Percentiles rank a stretch among this genome's conserved stretches.
phyloP scores from a whole-genome alignment of 30 jellyfish, hydroid and myxozoan genomes.

The Phacellophora camtschatica region DNA sequence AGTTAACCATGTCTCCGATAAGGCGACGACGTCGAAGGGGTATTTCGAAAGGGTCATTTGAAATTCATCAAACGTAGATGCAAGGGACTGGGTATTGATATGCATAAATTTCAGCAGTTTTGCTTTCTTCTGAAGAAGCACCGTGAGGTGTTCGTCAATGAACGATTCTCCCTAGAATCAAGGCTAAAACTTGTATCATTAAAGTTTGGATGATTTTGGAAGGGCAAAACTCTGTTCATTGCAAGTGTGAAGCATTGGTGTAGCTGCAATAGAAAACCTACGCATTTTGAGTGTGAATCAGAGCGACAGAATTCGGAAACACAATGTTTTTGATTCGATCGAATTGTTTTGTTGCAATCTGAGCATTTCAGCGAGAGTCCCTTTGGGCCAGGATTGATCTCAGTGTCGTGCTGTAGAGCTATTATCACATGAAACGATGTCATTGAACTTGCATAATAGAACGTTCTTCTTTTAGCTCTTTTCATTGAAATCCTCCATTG shows the following conservation, averaged over 20 bases:
- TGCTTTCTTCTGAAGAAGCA: background rate
- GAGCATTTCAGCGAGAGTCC: background rate
- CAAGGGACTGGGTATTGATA: background rate
- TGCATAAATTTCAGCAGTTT: background rate
- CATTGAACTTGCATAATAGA: background rate
- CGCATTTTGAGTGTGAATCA: background rate
- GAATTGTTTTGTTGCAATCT: slow-evolving; percentile 1
- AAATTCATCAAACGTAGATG: background rate
- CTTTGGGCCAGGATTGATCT: slow-evolving; percentile 27
- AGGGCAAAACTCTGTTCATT: no score
- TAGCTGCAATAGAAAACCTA: no score
- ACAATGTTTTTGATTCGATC: background rate
- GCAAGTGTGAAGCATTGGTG: no score
- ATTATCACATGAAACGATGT: background rate
- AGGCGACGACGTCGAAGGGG: background rate
- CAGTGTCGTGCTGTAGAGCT: background rate
- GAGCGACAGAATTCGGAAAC: background rate
- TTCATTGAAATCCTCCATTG: background rate
- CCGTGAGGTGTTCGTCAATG: background rate
- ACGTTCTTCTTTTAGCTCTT: background rate
- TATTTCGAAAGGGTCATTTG: background rate
- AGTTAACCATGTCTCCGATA: background rate
- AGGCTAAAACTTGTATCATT: no score
- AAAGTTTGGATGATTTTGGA: no score
- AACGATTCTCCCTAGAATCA: background rate